Conservation (phyloP, 2,113 vertebrate genomes). For the Hirundichthys speculiger region DNA sequence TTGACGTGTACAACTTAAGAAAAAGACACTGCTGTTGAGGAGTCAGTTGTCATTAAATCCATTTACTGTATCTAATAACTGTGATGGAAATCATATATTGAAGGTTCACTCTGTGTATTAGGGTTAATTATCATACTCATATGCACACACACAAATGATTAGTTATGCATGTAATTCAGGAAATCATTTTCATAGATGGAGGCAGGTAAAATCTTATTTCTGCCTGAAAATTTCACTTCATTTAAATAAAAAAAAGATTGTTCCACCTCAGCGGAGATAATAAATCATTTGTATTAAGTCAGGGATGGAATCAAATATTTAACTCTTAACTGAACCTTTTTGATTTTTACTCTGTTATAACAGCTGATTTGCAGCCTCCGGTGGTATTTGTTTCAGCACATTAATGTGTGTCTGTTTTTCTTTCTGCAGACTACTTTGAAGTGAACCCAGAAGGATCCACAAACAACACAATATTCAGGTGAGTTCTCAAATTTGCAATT, state of each 20-base stretch:
- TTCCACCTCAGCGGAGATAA: conserved; percentile 42
- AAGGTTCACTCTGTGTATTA: not conserved
- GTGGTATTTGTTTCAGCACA: conserved; percentile 57
- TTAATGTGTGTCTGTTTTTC: conserved; percentile 70
- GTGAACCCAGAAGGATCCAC: conserved; percentile 57
- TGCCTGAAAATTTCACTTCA: conserved; percentile 32
- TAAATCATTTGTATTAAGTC: conserved; percentile 53
- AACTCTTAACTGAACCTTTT: conserved; percentile 62
- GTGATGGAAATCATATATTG: not conserved
- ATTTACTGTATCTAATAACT: conserved; percentile 11
- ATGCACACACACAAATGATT: conserved; percentile 1
- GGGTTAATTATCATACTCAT: conserved; percentile 12
- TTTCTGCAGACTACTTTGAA: conserved; percentile 72
- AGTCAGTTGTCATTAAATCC: conserved; percentile 10
- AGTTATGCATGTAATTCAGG: conserved; percentile 12
- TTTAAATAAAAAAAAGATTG: conserved; percentile 19
- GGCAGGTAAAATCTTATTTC: conserved; percentile 30
- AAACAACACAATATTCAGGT: conserved; percentile 59
- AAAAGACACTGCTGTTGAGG: not conserved
- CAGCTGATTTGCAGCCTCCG: conserved; percentile 30
- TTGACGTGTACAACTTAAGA: not conserved
- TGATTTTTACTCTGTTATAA: conserved; percentile 56
- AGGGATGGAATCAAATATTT: conserved; percentile 48
- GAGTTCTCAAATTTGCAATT: conserved; percentile 63
- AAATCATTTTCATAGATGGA: conserved; percentile 29